phyloP scores from a whole-genome alignment of 2,888 invertebrate species.

The Idaea straminata region DNA sequence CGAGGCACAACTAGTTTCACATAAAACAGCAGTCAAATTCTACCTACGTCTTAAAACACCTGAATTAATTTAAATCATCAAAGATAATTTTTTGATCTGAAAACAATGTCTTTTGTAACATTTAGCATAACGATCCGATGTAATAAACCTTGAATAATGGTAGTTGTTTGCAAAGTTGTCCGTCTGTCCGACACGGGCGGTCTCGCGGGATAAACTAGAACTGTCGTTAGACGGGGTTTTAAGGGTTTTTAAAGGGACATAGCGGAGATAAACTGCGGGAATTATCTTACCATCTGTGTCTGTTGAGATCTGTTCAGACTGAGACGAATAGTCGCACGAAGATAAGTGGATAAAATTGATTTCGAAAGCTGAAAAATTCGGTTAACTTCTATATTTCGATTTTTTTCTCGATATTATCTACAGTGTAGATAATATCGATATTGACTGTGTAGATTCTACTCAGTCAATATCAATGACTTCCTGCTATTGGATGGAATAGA shows the following conservation, averaged over 20 bases:
- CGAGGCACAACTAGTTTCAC: background rate
- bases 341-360: too few species aligned
- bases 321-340: too few species aligned
- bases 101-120: background rate
- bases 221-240: background rate
- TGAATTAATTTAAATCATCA: slow-evolving; percentile 19
- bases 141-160: background rate
- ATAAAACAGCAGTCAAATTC: slow-evolving; percentile 4
- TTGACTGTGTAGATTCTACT: too few species aligned
- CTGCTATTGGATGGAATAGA: too few species aligned
- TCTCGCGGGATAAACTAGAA: background rate
- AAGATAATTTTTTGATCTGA: slow-evolving; percentile 17
- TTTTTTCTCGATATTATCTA: too few species aligned
- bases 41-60: slow-evolving; percentile 12
- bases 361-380: background rate
- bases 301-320: background rate
- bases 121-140: background rate
- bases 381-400: too few species aligned
- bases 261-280: background rate
- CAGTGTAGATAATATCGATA: too few species aligned
- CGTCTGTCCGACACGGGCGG: background rate
- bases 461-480: too few species aligned
- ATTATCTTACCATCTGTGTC: background rate
- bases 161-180: background rate
- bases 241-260: background rate